A percentile compares a stretch with the other conserved stretches of the same genome.
These are phyloP conservation scores for Lipophrys pholis DNA, from an alignment of 2,113 vertebrate genomes.

Conservation along the genomic window DNA sequence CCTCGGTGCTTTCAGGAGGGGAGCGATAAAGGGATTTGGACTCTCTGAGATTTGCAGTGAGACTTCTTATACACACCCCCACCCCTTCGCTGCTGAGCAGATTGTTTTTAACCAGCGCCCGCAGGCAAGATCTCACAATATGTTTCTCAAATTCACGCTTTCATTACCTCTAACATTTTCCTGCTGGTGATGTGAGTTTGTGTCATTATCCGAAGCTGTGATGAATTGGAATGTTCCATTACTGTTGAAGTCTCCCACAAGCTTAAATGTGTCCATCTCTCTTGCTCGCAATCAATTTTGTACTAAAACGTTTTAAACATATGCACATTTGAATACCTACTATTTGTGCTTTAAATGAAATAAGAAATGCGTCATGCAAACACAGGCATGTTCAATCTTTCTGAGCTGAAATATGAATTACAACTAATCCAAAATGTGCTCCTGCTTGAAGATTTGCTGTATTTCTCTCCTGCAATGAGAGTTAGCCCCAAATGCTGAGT, in stretches of 20 bases:
- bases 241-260: slow-evolving; percentile 18
- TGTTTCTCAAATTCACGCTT: slow-evolving; percentile 37
- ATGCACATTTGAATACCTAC: background rate
- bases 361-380: background rate
- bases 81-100: slow-evolving; percentile 53
- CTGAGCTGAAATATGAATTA: slow-evolving; percentile 3
- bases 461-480: slow-evolving; percentile 1
- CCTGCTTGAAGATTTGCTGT: slow-evolving; percentile 18
- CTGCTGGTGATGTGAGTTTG: background rate
- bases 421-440: slow-evolving; percentile 5
- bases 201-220: background rate
- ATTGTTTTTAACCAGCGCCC: slow-evolving; percentile 62
- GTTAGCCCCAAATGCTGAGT: slow-evolving; percentile 21
- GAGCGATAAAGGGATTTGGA: slow-evolving; percentile 81
- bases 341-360: background rate
- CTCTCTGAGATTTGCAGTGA: slow-evolving; percentile 71
- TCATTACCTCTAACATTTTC: slow-evolving; percentile 28
- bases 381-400: background rate
- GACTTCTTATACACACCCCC: slow-evolving; percentile 64
- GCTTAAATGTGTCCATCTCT: background rate
- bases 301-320: background rate
- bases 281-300: slow-evolving; percentile 1
- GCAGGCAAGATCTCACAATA: slow-evolving; percentile 39
- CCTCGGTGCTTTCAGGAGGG: slow-evolving; percentile 72
- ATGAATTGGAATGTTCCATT: background rate